phyloP scores from a whole-genome alignment of 1,140 invertebrate genomes.

The Nasonia giraulti region DNA sequence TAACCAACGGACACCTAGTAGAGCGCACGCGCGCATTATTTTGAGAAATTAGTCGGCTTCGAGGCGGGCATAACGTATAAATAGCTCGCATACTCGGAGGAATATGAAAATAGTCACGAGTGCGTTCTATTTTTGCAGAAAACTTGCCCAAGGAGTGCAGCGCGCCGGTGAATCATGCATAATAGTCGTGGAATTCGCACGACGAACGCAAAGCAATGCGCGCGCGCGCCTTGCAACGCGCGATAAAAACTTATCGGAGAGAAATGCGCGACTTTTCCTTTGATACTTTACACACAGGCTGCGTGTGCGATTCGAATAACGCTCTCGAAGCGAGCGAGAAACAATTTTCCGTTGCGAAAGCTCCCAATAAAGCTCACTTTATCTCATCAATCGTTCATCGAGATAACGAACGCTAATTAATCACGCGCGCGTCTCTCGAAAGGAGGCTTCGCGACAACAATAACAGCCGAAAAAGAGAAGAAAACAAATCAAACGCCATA shows the following conservation, averaged over 20 bases:
- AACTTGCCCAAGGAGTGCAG: background rate
- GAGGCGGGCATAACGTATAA: background rate
- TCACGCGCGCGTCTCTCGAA: background rate
- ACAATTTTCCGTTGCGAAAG: background rate
- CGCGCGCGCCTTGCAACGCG: background rate
- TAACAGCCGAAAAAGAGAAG: background rate
- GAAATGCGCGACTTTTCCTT: background rate
- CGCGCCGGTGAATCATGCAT: background rate
- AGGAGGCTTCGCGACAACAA: background rate
- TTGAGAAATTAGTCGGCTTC: background rate
- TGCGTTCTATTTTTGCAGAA: background rate
- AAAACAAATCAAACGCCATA: background rate
- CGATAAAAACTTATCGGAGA: background rate
- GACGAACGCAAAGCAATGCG: background rate
- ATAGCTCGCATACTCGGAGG: background rate
- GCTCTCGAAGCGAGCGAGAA: background rate
- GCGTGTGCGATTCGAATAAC: background rate
- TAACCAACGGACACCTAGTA: no score
- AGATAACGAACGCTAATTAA: background rate
- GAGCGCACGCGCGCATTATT: background rate
- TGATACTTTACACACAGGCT: background rate
- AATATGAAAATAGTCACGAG: background rate
- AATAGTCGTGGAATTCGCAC: background rate
- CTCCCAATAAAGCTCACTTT: no score
- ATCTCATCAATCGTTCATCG: background rate